Percentiles rank a stretch among this genome's conserved stretches.
Conservation (phyloP, 2,797 vertebrate species). For the Hypotaenidia philippensis region DNA sequence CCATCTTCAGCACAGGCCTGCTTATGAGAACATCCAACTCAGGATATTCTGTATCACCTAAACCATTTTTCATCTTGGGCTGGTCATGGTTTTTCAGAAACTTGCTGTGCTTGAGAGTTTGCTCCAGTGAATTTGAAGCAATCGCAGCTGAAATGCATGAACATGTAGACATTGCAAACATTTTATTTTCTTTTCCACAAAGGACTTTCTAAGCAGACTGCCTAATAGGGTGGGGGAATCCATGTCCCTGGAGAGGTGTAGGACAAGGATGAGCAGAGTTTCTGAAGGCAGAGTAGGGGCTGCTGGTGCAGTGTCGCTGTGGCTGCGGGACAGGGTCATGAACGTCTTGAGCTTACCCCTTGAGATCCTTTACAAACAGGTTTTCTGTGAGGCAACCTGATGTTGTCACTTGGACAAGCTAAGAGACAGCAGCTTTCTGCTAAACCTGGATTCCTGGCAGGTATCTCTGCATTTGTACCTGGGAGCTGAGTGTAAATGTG, state of each 20-base stretch:
- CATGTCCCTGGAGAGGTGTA: not conserved
- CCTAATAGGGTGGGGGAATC: not conserved
- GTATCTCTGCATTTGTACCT: not conserved
- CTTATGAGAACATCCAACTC: not conserved
- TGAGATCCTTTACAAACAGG: not conserved
- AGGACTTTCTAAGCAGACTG: not conserved
- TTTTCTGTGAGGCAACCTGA: not conserved
- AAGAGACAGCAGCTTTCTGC: not conserved
- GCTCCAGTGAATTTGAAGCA: not conserved
- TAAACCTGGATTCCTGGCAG: not conserved
- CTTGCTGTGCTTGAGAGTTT: not conserved
- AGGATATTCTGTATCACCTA: not conserved
- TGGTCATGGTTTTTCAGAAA: not conserved
- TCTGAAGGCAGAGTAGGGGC: not conserved
- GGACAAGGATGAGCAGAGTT: not conserved
- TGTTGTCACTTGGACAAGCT: not conserved
- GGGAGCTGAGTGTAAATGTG: not conserved
- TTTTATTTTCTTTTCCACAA: not conserved
- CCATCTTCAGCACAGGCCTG: not conserved
- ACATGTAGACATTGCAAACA: not conserved
- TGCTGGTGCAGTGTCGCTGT: not conserved
- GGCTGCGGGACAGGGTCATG: accelerated
- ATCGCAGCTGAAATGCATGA: not conserved
- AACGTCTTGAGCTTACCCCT: not conserved
- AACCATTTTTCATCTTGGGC: not conserved